Evolutionary conservation across 2,113 vertebrate genomes (phyloP).

Genomic region (Podiceps cristatus): DNA sequence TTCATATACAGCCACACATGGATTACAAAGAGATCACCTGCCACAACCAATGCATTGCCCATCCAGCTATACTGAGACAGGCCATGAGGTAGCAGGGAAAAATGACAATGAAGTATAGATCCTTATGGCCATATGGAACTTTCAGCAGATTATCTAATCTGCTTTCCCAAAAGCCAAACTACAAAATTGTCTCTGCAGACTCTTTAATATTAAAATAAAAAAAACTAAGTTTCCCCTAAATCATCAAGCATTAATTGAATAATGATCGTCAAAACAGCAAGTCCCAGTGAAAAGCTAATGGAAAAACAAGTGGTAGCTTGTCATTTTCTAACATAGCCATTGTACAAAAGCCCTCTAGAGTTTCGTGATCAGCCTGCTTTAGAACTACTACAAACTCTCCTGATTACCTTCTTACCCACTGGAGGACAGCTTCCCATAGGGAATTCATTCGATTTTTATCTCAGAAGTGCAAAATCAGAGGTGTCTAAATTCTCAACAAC

Average conservation of each 20-base stretch:
- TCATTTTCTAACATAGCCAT: not conserved
- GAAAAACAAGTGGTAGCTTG: not conserved
- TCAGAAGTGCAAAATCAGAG: not conserved
- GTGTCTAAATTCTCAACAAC: not conserved
- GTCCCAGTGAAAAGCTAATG: not conserved
- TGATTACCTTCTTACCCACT: not conserved
- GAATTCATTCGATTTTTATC: not conserved
- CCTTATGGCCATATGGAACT: not conserved
- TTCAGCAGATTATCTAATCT: not conserved
- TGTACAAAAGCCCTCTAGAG: not conserved
- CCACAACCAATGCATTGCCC: not conserved
- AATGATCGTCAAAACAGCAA: not conserved
- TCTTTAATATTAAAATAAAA: not conserved
- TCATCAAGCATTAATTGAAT: not conserved
- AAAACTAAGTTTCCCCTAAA: not conserved
- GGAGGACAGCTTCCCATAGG: not conserved
- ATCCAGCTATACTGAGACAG: not conserved
- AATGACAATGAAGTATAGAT: not conserved
- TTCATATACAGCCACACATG: not conserved
- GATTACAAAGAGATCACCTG: not conserved
- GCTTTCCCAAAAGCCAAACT: not conserved
- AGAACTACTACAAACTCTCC: not conserved
- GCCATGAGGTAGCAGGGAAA: not conserved
- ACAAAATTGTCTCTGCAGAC: not conserved
- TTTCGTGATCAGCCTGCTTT: not conserved